These are phyloP conservation scores for Drosophila dunni DNA, from an alignment of 1,140 invertebrate species.

Conservation along the genomic window DNA sequence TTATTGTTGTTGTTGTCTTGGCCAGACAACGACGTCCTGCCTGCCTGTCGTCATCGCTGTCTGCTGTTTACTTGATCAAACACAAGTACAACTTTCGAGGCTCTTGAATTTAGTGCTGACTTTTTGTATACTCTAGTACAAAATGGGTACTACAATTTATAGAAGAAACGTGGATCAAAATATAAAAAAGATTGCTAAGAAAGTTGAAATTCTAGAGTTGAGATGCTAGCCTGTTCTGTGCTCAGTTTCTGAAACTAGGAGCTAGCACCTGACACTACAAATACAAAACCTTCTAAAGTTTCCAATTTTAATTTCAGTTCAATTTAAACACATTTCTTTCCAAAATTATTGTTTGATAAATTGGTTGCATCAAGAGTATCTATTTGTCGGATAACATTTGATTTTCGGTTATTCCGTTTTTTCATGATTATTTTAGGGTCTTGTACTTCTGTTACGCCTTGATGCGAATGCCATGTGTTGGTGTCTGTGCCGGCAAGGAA, in stretches of 20 bases:
- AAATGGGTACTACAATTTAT: background rate
- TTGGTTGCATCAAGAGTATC: background rate
- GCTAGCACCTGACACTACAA: too few species aligned
- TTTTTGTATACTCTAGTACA: slow-evolving; percentile 16
- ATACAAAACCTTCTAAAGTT: too few species aligned
- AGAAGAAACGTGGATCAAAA: too few species aligned
- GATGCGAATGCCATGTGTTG: slow-evolving; percentile 64
- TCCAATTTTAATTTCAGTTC: background rate
- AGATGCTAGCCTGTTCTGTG: too few species aligned
- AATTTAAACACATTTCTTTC: too few species aligned
- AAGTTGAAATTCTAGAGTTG: too few species aligned
- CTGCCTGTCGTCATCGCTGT: slow-evolving; percentile 45
- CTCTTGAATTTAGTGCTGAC: slow-evolving; percentile 20
- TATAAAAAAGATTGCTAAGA: too few species aligned
- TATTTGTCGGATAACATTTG: background rate
- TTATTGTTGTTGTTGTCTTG: slow-evolving; percentile 33
- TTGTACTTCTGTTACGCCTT: slow-evolving; percentile 22
- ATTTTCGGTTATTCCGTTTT: background rate
- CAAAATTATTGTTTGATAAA: background rate
- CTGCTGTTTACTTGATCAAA: slow-evolving; percentile 65
- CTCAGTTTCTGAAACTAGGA: too few species aligned
- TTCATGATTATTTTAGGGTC: slow-evolving; percentile 27
- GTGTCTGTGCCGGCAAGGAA: slow-evolving; percentile 51
- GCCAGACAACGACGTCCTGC: slow-evolving; percentile 34
- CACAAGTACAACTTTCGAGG: slow-evolving; percentile 59